These are phyloP conservation scores for Gobio gobio DNA, from an alignment of 2,113 vertebrate species.

Conservation along the genomic window DNA sequence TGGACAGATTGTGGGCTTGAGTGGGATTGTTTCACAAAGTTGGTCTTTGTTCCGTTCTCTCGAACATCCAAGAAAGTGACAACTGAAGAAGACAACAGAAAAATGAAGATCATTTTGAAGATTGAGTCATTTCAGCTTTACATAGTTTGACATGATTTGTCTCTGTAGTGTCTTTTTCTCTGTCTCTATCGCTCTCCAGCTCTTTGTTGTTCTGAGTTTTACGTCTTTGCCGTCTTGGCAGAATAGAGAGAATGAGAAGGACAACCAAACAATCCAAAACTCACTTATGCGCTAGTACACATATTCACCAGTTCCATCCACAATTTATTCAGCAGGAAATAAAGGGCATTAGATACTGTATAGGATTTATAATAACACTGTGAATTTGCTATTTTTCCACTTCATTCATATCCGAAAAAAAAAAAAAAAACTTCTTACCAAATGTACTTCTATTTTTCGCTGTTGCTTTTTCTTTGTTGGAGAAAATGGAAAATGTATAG, in stretches of 20 bases:
- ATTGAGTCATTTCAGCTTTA: constrained; percentile 41
- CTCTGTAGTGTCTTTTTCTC: neutral
- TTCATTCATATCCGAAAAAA: neutral
- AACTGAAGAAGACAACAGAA: constrained; percentile 21
- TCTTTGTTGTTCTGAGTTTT: constrained; percentile 11
- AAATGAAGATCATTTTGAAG: constrained; percentile 29
- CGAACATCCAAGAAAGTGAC: constrained; percentile 31
- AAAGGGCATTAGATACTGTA: neutral
- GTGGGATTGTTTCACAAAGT: constrained; percentile 49
- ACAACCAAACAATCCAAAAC: neutral
- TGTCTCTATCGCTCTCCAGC: neutral
- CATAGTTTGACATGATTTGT: constrained; percentile 13
- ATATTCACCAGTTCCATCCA: neutral
- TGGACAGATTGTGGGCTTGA: constrained; percentile 47
- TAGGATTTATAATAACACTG: neutral
- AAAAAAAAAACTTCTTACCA: neutral
- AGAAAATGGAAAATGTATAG: constrained; percentile 1
- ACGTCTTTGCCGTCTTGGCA: neutral
- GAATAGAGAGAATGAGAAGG: neutral
- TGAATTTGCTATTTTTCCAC: neutral
- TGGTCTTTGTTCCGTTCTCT: constrained; percentile 9
- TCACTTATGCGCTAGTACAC: neutral
- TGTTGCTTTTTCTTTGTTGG: neutral
- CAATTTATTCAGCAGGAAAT: constrained; percentile 21
- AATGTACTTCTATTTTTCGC: neutral